These are phyloP conservation scores for Noctua janthe DNA, from an alignment of 2,888 invertebrate genomes.

Conservation along the genomic window DNA sequence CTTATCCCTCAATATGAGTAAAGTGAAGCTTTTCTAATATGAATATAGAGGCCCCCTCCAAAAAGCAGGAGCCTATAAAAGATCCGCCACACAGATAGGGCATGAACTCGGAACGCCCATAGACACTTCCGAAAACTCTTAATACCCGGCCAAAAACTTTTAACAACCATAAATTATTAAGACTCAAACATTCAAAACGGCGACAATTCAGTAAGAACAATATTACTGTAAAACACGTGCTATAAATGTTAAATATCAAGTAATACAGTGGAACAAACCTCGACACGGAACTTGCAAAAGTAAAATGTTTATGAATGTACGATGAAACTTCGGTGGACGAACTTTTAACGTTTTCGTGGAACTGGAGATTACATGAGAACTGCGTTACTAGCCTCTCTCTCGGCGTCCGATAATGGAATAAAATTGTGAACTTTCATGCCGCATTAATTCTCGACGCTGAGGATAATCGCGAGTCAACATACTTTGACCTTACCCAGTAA, in stretches of 20 bases:
- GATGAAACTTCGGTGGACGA: constrained; percentile 79
- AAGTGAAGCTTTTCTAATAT: not conserved
- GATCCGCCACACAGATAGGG: constrained; percentile 44
- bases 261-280: constrained; percentile 70
- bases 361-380: constrained; percentile 85
- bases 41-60: constrained; percentile 2
- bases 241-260: constrained; percentile 81
- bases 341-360: constrained; percentile 82
- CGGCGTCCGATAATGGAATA: constrained; percentile 81
- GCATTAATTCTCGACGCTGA: constrained; percentile 72
- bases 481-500: constrained; percentile 56
- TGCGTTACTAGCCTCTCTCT: constrained; percentile 83
- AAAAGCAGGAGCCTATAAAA: constrained; percentile 23
- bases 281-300: constrained; percentile 76
- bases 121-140: constrained; percentile 54
- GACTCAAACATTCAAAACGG: constrained; percentile 46
- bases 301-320: constrained; percentile 88
- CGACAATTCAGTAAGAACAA: constrained; percentile 53
- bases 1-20: not conserved
- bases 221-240: constrained; percentile 65
- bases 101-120: constrained; percentile 30
- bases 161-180: constrained; percentile 57
- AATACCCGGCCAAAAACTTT: constrained; percentile 53
- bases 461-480: constrained; percentile 63
- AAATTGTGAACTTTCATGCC: constrained; percentile 79